A percentile compares a stretch with the other conserved stretches of the same genome.
These are phyloP conservation scores for Macroteleia sp. DNA, from an alignment of 2,888 invertebrate species.

Conservation along the genomic window DNA sequence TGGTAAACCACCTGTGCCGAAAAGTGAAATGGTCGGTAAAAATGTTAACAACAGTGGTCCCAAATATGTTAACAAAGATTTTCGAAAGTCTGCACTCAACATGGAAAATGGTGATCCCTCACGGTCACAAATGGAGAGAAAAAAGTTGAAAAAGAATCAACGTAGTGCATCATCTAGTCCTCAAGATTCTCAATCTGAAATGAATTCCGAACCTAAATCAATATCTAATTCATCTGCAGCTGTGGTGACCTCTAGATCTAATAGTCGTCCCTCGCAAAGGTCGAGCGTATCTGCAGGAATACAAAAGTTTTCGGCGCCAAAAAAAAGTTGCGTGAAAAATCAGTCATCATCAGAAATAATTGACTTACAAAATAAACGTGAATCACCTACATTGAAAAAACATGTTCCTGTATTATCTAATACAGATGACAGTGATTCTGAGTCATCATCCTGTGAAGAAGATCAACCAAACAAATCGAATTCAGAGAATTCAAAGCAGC, in stretches of 20 bases:
- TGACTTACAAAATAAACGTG: neutral
- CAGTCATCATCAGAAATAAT: slow-evolving; percentile 11
- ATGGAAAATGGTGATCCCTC: slow-evolving; percentile 85
- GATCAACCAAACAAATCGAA: slow-evolving; percentile 56
- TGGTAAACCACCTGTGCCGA: slow-evolving; percentile 84
- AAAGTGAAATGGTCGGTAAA: slow-evolving; percentile 80
- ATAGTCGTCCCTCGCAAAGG: slow-evolving; percentile 14
- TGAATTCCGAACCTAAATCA: slow-evolving; percentile 66
- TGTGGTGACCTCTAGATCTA: slow-evolving; percentile 14
- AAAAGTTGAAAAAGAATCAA: slow-evolving; percentile 72
- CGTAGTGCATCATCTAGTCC: slow-evolving; percentile 85
- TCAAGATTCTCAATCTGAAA: slow-evolving; percentile 76
- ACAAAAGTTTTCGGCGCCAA: slow-evolving; percentile 66
- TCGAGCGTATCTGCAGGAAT: slow-evolving; percentile 52
- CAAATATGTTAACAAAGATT: slow-evolving; percentile 88
- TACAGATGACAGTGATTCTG: slow-evolving; percentile 79
- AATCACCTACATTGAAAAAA: slow-evolving; percentile 17
- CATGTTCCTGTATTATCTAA: slow-evolving; percentile 54
- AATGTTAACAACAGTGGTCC: slow-evolving; percentile 40
- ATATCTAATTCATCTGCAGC: slow-evolving; percentile 17
- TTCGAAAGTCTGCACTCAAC: slow-evolving; percentile 89
- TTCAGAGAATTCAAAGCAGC: slow-evolving; percentile 62
- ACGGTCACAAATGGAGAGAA: slow-evolving; percentile 71
- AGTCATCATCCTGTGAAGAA: slow-evolving; percentile 80
- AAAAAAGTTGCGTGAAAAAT: slow-evolving; percentile 29